These are phyloP conservation scores for Apodemia mormo DNA, from an alignment of 2,888 invertebrate genomes.

Conservation along the genomic window DNA sequence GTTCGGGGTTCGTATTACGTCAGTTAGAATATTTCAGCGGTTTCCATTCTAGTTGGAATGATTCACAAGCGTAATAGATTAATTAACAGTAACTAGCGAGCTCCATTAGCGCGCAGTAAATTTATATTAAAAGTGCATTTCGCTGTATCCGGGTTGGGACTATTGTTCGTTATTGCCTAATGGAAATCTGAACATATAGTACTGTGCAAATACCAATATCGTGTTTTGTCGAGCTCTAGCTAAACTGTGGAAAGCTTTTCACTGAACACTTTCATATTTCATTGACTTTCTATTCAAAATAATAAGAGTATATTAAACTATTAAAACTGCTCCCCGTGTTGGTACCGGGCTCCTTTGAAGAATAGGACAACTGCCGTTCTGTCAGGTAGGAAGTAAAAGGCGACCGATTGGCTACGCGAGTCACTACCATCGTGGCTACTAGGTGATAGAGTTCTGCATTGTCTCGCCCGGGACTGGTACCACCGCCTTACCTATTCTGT, in stretches of 20 bases:
- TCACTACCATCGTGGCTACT: no score
- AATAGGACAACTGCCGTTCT: no score
- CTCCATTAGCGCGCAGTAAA: constrained; percentile 24
- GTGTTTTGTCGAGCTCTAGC: not conserved
- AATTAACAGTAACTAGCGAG: constrained; percentile 21
- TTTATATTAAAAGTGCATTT: constrained; percentile 42
- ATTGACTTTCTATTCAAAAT: no score
- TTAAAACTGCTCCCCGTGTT: no score
- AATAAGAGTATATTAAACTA: no score
- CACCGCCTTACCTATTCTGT: no score
- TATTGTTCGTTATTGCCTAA: constrained; percentile 17
- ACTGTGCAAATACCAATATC: not conserved
- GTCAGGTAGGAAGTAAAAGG: no score
- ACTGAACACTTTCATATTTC: no score
- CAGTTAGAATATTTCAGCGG: not conserved
- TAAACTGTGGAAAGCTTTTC: not conserved
- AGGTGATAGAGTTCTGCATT: no score
- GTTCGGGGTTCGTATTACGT: not conserved
- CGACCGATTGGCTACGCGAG: no score
- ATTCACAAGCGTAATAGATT: constrained; percentile 23
- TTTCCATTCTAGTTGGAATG: constrained; percentile 19
- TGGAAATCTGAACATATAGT: constrained; percentile 9
- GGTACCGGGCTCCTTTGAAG: no score
- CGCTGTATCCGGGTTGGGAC: not conserved
- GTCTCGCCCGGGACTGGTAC: no score